Base-by-base conservation (phyloP, 2,888 invertebrate genomes). In the Willowsia nigromaculata region DNA sequence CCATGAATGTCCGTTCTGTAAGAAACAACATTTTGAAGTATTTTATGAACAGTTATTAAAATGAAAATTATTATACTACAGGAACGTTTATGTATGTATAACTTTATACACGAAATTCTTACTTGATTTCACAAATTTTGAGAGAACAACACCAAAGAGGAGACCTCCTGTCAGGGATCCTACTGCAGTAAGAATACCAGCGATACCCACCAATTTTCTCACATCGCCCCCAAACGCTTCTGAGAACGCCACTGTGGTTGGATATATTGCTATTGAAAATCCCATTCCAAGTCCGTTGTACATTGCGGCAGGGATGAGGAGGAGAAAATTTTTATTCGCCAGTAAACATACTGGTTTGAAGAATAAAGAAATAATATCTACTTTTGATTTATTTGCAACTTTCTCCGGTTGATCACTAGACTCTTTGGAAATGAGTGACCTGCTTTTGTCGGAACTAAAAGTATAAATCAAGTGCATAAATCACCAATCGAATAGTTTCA, bases 261-360 rank as follows among this genome's bases (percentile, higher is more conserved):
- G 97, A 94, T 99, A 99, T 1, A 99, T 98, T 0, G 98, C 98
- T 93, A 98, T 98, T 95, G 97, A 98, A 95, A 99, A 99, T 0
- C 98, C 98, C 62, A 98, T 94, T 93, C 97, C 98, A 83, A 99
- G 94, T 22, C 99, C 98, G 97, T 94, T 37, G 87, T 87, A 91
- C 62, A 91, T 85, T 94, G 99, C 99, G 0, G 97, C 96, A 86
- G 97, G 94, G 91, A 97, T 96, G 22, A 99, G 94, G 11, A 98
- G 93, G 59, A 98, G 93, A 98, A 99, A 99, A 92, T 97, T 96
- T 18, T 80, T 88, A 30, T 90, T 82, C 22, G 40, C 53, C 1
- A 91, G 50, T 43, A 90, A n/a, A 25, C 71, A 40, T 30, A 91
- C 82, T 18, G 90, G 81, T 22, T 74, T 43, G 11, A 27, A 59